Percentiles rank a stretch among this genome's conserved stretches.
phyloP scores from a whole-genome alignment of 2,113 vertebrate species.

The Sialia sialis region DNA sequence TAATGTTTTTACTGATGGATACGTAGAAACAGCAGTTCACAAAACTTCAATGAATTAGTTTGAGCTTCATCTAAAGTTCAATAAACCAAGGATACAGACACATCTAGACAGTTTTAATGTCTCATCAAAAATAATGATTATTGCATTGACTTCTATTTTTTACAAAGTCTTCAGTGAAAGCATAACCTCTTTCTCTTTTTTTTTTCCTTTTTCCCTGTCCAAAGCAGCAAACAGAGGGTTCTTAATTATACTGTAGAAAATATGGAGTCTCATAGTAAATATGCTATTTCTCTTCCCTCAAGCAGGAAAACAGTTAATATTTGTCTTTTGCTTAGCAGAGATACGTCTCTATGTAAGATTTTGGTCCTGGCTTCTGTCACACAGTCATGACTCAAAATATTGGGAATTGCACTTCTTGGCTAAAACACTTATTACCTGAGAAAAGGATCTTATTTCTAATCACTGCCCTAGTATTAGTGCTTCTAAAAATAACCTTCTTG shows the following conservation, averaged over 20 bases:
- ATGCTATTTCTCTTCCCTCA: background rate
- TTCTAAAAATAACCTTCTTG: conserved; percentile 11
- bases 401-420: background rate
- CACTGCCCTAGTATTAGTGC: background rate
- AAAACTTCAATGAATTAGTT: background rate
- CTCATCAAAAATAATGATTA: conserved; percentile 18
- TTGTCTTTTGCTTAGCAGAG: background rate
- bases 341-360: background rate
- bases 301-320: background rate
- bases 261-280: background rate
- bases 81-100: background rate
- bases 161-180: background rate
- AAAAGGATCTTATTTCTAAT: conserved; percentile 2
- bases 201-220: background rate
- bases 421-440: background rate
- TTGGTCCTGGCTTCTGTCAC: background rate
- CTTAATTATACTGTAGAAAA: background rate
- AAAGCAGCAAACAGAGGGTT: background rate
- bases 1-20: background rate
- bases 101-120: background rate
- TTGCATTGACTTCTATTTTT: background rate
- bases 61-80: background rate
- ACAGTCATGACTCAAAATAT: background rate
- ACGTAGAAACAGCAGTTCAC: background rate
- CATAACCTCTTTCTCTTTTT: background rate